Percentiles rank a stretch among this genome's conserved stretches.
Evolutionary conservation across 37 sponge, comb jelly and placozoan species (phyloP).

Genomic region (Petrosia ficiformis): DNA sequence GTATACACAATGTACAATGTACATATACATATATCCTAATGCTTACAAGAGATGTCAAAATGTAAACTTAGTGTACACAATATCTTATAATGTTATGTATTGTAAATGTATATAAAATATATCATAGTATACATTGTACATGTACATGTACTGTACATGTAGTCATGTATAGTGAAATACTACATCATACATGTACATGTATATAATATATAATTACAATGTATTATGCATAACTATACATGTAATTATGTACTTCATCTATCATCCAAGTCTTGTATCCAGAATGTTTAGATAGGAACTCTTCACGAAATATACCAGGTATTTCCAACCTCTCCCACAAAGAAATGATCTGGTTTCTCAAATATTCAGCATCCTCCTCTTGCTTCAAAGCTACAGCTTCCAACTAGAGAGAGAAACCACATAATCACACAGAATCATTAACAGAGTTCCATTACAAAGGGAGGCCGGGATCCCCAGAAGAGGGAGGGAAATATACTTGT

Average conservation of each 20-base stretch:
- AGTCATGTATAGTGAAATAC: too few relatives aligned
- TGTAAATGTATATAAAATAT: too few relatives aligned
- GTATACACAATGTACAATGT: too few relatives aligned
- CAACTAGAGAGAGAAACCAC: slow-evolving; percentile 15
- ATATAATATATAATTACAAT: not conserved
- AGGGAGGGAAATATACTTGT: not conserved
- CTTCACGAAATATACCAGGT: slow-evolving; percentile 33
- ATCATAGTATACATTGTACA: too few relatives aligned
- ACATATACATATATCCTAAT: too few relatives aligned
- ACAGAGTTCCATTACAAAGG: not conserved
- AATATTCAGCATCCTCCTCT: slow-evolving; percentile 10
- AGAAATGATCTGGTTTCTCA: slow-evolving; percentile 42
- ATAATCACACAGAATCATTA: not conserved
- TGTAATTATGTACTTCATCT: slow-evolving; percentile 16
- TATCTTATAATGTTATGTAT: too few relatives aligned
- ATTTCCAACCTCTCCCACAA: slow-evolving; percentile 80
- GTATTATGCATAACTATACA: not conserved
- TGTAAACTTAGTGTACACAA: too few relatives aligned
- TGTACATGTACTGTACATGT: too few relatives aligned
- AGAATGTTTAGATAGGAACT: slow-evolving; percentile 33
- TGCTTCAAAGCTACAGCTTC: slow-evolving; percentile 28
- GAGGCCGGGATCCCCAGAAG: not conserved
- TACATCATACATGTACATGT: too few relatives aligned
- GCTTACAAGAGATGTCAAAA: too few relatives aligned
- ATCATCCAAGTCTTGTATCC: slow-evolving; percentile 45